Base-by-base conservation (phyloP, 2,888 invertebrate genomes). In the Chrysopilus asiliformis region DNA sequence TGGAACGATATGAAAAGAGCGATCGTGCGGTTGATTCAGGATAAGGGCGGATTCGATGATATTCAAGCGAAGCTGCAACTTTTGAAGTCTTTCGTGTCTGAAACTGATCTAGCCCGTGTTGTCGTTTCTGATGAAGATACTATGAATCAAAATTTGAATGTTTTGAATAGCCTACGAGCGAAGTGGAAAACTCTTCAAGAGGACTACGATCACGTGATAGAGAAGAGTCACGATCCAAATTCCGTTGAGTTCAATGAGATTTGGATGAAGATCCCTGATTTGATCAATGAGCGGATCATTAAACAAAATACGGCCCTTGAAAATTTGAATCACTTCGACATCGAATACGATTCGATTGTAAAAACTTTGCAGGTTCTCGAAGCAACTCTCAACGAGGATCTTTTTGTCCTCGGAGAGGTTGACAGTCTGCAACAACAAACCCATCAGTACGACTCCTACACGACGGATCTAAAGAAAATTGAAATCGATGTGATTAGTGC, bases 1-100 rank as follows among this genome's bases (percentile, higher is more conserved):
- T 64, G 62, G 60, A 53, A 51, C 12, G 63, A 61, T 33, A 58
- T 62, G 59, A 60, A 60, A 41, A 55, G 53, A 18, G 62, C 61
- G 0, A 53, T 63, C 2, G 46, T 49, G 5, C 49, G 57, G 4
- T 44, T 62, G 10, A 57, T 57, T 22, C 51, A 60, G 47, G 61
- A 70, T 44, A 65, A 70, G 37, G 65, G 66, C 32, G 69, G 70
- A 2, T 63, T 72, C 26, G 66, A 70, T 43, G 68, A 67, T 25
- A 60, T 70, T 25, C 66, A 66, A n/a, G 28, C 26, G 4, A 39
- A 39, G 13, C 29, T 52, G 0, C 45, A 49, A 8, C 41, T 47
- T 20, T 35, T 63, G 3, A 48, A 56, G 12, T 46, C 50, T 4
- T 58, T 58, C 36, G 48, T 59, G 2, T 43, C 45, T 1, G 47